These are phyloP conservation scores for Dolichallabes microphthalmus DNA, from an alignment of 2,113 vertebrate genomes.

Conservation along the genomic window DNA sequence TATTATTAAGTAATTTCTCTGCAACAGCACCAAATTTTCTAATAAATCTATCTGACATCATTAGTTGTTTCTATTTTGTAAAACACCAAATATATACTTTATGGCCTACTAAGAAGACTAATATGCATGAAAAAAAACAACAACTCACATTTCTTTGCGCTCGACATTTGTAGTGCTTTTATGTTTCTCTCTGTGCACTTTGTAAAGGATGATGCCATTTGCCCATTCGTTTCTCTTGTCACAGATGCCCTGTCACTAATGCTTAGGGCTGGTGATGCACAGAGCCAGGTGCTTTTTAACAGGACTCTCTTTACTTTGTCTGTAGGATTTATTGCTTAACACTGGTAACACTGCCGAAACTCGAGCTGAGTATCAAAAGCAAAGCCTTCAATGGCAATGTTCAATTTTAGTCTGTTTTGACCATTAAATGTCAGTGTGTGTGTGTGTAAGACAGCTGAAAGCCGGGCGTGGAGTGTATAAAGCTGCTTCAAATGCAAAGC, in stretches of 20 bases:
- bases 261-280: slow-evolving; percentile 44
- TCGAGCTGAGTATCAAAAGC: slow-evolving; percentile 48
- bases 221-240: slow-evolving; percentile 29
- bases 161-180: not conserved
- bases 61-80: not conserved
- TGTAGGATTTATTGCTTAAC: slow-evolving; percentile 48
- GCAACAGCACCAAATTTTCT: not conserved
- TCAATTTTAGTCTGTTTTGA: slow-evolving; percentile 39
- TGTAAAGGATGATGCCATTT: not conserved
- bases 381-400: slow-evolving; percentile 41
- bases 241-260: slow-evolving; percentile 41
- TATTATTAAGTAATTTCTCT: not conserved
- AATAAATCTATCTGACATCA: not conserved
- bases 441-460: slow-evolving; percentile 40
- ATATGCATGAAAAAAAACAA: not conserved
- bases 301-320: slow-evolving; percentile 49
- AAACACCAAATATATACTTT: not conserved
- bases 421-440: slow-evolving; percentile 42
- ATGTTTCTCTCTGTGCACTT: not conserved
- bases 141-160: not conserved
- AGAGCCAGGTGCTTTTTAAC: slow-evolving; percentile 57
- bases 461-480: slow-evolving; percentile 1
- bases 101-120: not conserved
- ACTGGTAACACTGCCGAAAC: slow-evolving; percentile 54
- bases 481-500: slow-evolving; percentile 62